A percentile compares a stretch with the other conserved stretches of the same genome.
phyloP scores from a whole-genome alignment of 2,888 invertebrate genomes.

The Ctena decussata region DNA sequence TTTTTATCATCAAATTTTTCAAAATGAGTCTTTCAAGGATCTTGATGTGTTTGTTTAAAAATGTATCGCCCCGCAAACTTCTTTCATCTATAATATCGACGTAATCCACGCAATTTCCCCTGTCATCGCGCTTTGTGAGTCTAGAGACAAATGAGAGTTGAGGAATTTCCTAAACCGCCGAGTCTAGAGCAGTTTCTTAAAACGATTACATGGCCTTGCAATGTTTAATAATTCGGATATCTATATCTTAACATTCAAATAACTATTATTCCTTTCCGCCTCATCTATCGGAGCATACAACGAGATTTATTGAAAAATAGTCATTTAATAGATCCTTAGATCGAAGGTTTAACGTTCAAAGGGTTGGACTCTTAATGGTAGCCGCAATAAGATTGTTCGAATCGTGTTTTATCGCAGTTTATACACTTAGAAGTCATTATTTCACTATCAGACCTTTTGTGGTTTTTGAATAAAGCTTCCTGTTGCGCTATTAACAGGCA shows the following conservation, averaged over 20 bases:
- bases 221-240: slow-evolving; percentile 61
- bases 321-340: slow-evolving; percentile 53
- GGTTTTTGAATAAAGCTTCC: slow-evolving; percentile 6
- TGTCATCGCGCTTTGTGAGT: slow-evolving; percentile 47
- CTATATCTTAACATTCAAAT: slow-evolving; percentile 47
- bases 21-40: slow-evolving; percentile 66
- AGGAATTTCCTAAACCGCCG: slow-evolving; percentile 51
- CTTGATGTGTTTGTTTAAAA: slow-evolving; percentile 70
- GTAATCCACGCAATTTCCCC: slow-evolving; percentile 64
- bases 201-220: slow-evolving; percentile 61
- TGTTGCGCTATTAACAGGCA: background rate
- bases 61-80: slow-evolving; percentile 59
- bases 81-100: slow-evolving; percentile 67
- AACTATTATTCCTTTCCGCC: slow-evolving; percentile 49
- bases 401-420: slow-evolving; percentile 2
- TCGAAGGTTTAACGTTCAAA: slow-evolving; percentile 55
- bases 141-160: slow-evolving; percentile 57
- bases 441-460: background rate
- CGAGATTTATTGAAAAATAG: slow-evolving; percentile 67
- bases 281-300: slow-evolving; percentile 57
- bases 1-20: slow-evolving; percentile 65
- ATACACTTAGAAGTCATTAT: slow-evolving; percentile 16
- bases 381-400: background rate
- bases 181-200: slow-evolving; percentile 49
- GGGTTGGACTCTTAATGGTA: slow-evolving; percentile 35